phyloP scores from a whole-genome alignment of 2,113 vertebrate species.

The Progne subis region DNA sequence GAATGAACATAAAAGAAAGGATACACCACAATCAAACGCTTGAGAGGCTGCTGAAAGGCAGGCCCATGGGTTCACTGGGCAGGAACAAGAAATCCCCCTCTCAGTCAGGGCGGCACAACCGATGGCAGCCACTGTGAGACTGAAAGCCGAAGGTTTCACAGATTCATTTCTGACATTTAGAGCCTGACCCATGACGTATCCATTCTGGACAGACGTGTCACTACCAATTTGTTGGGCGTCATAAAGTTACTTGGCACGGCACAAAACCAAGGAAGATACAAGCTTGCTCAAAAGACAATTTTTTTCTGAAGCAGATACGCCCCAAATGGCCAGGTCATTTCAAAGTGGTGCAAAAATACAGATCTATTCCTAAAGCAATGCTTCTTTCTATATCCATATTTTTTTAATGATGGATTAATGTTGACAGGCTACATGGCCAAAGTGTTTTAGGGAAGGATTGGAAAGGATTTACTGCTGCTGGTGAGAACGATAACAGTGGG shows the following conservation, averaged over 20 bases:
- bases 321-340: slow-evolving; percentile 19
- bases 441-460: slow-evolving; percentile 68
- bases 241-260: slow-evolving; percentile 11
- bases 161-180: slow-evolving; percentile 2
- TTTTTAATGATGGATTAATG: slow-evolving; percentile 49
- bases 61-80: not conserved
- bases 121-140: not conserved
- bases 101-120: not conserved
- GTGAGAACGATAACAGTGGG: slow-evolving; percentile 59
- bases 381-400: slow-evolving; percentile 37
- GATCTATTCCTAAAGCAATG: slow-evolving; percentile 41
- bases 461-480: slow-evolving; percentile 62
- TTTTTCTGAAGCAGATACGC: slow-evolving; percentile 11
- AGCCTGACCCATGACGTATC: slow-evolving; percentile 15
- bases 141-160: not conserved
- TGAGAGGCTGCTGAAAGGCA: not conserved
- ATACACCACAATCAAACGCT: not conserved
- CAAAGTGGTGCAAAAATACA: slow-evolving; percentile 45
- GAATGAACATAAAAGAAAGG: not conserved
- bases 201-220: not conserved
- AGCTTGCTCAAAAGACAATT: not conserved
- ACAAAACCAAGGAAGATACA: not conserved
- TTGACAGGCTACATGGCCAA: slow-evolving; percentile 56
- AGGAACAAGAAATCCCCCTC: not conserved
- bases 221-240: not conserved